Percentiles rank a stretch among this genome's conserved stretches.
Conservation (phyloP, 1,140 invertebrate genomes). For the Orussus abietinus region DNA sequence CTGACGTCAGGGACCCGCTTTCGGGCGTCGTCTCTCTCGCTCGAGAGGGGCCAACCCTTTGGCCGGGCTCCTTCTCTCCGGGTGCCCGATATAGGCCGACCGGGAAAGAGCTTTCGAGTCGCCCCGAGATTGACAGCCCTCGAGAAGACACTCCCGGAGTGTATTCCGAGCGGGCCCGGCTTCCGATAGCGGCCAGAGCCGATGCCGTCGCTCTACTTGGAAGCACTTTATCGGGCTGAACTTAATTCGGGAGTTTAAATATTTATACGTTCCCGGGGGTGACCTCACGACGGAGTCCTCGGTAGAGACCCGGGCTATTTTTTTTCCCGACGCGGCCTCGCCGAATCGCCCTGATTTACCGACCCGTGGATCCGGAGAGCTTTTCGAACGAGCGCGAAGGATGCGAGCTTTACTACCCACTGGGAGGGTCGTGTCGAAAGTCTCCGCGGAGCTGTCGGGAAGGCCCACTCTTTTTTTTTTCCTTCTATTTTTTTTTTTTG, state of each 20-base stretch:
- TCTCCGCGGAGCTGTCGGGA: too few relatives aligned
- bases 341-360: too few relatives aligned
- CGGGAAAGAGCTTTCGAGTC: conserved; percentile 11
- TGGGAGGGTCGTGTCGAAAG: too few relatives aligned
- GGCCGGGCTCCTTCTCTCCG: too few relatives aligned
- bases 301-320: conserved; percentile 29
- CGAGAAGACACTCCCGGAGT: conserved; percentile 27
- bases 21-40: too few relatives aligned
- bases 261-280: conserved; percentile 41
- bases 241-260: conserved; percentile 47
- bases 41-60: too few relatives aligned
- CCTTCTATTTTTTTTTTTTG: too few relatives aligned
- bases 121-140: conserved; percentile 43
- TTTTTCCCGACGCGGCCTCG: conserved; percentile 22
- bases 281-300: conserved; percentile 36
- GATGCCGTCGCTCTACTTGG: conserved; percentile 26
- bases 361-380: too few relatives aligned
- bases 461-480: too few relatives aligned
- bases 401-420: too few relatives aligned
- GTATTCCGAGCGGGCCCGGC: conserved; percentile 16
- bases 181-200: conserved; percentile 39
- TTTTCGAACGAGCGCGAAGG: too few relatives aligned
- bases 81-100: conserved; percentile 22
- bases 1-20: conserved; percentile 33
- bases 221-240: conserved; percentile 44